Conservation (phyloP, 2,113 vertebrate genomes). For the Lepus europaeus region DNA sequence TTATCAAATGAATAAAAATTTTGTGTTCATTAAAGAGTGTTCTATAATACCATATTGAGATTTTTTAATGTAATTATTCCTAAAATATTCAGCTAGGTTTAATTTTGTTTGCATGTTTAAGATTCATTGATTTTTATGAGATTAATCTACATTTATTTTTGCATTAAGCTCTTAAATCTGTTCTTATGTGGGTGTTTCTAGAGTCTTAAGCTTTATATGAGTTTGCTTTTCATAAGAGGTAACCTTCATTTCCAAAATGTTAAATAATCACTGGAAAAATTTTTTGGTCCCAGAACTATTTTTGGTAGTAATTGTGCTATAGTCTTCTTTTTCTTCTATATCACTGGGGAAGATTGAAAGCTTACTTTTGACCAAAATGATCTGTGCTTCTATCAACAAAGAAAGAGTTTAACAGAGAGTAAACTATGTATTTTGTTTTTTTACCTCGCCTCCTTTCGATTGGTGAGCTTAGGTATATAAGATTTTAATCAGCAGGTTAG, state of each 20-base stretch:
- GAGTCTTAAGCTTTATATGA: background rate
- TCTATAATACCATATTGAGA: background rate
- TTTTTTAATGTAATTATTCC: constrained; percentile 40
- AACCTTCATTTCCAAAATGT: background rate
- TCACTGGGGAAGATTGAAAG: background rate
- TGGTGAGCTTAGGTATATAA: background rate
- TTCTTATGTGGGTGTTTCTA: background rate
- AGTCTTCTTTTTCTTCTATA: background rate
- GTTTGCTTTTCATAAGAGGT: background rate
- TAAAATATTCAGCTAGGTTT: background rate
- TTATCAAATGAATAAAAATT: background rate
- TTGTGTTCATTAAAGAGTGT: background rate
- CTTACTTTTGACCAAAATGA: background rate
- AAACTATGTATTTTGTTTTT: background rate
- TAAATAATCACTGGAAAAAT: background rate
- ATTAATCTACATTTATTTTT: background rate
- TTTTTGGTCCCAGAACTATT: background rate
- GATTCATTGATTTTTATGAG: background rate
- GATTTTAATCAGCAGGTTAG: background rate
- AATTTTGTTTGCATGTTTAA: background rate
- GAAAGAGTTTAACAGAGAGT: background rate
- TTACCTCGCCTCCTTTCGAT: background rate
- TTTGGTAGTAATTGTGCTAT: background rate
- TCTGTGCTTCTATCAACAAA: background rate
- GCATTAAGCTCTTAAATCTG: background rate